Base-by-base conservation (phyloP, 2,888 invertebrate genomes). In the Agrilus cyanescens region DNA sequence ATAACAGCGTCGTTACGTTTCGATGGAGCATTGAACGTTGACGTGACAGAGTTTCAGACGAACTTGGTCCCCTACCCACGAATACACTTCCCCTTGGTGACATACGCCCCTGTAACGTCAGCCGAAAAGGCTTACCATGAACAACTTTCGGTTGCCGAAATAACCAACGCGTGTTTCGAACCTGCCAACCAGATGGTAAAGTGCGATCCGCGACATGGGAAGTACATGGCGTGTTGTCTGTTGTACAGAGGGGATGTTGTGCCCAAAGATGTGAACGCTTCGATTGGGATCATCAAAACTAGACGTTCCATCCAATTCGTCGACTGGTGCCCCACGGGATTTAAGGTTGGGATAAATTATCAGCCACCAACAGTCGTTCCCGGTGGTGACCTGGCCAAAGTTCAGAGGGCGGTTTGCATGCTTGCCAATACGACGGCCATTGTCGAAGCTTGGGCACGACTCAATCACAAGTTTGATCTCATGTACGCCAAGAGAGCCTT, bases 371-470 rank as follows among this genome's bases (percentile, higher is more conserved):
- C 87, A 0, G 89, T 88, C 39, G 90, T 93, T 1, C 91, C 93
- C 0, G 89, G 90, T 15, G 91, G 90, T 0, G 91, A 93, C 66
- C 68, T 89, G 57, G 91, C 93, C 46, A 91, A 90, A 68, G 90
- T 91, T 2, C 89, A 90, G 63, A 79, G 94, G 39, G 93, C 94
- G 8, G 91, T 95, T 12, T 95, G 95, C 75, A 95, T 95, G 94
- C 68, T 95, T 65, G 90, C 90, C 58, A 95, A 94, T 68, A 95
- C 93, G 37, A 95, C 94, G 1, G 93, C 94, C 50, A 94, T 95
- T 59, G 93, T 91, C 3, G 93, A 94, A 63, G 94, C 94, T 25
- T 95, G 94, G 94, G 90, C 90, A 41, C 78, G 86, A 66, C 72
- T 94, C 46, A 89, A 94, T 68, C 87, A 88, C 67, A 95, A 95